A percentile compares a stretch with the other conserved stretches of the same genome.
Conservation (phyloP, 2,797 vertebrate species). For the Alectoris magna region DNA sequence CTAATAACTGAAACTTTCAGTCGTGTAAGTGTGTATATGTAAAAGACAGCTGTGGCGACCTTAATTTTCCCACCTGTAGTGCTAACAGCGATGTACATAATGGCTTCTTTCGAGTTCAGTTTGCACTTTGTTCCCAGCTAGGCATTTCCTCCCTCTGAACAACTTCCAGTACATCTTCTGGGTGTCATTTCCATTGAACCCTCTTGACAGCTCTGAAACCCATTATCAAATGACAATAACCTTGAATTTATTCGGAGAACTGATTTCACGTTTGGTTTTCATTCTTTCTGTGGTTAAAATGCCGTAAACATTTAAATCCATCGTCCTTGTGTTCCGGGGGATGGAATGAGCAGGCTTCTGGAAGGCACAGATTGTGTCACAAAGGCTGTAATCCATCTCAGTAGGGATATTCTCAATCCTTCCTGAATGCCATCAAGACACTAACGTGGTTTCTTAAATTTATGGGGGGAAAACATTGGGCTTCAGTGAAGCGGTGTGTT, state of each 20-base stretch:
- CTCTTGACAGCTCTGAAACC: neutral
- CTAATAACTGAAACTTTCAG: slow-evolving; percentile 27
- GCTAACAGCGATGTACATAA: neutral
- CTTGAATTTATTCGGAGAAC: slow-evolving; percentile 20
- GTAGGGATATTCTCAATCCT: neutral
- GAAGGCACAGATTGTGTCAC: slow-evolving; percentile 48
- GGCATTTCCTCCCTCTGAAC: neutral
- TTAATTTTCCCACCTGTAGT: neutral
- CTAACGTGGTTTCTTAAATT: slow-evolving; percentile 10
- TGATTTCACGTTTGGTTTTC: slow-evolving; percentile 17
- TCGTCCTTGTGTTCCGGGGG: slow-evolving; percentile 51
- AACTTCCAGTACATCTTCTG: neutral
- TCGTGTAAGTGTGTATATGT: slow-evolving; percentile 11
- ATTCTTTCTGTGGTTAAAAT: slow-evolving; percentile 38
- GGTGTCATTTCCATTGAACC: neutral
- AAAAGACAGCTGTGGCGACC: slow-evolving; percentile 19
- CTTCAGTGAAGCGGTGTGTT: slow-evolving; percentile 28
- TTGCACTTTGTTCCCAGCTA: slow-evolving; percentile 39
- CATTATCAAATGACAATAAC: neutral
- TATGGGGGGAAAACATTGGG: slow-evolving; percentile 24
- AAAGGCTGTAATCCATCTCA: neutral
- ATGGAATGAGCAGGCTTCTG: slow-evolving; percentile 57
- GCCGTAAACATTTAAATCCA: neutral
- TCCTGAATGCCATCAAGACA: neutral
- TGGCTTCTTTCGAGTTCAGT: neutral